These are phyloP conservation scores for Nudaria mundana DNA, from an alignment of 2,888 invertebrate genomes.

Conservation along the genomic window DNA sequence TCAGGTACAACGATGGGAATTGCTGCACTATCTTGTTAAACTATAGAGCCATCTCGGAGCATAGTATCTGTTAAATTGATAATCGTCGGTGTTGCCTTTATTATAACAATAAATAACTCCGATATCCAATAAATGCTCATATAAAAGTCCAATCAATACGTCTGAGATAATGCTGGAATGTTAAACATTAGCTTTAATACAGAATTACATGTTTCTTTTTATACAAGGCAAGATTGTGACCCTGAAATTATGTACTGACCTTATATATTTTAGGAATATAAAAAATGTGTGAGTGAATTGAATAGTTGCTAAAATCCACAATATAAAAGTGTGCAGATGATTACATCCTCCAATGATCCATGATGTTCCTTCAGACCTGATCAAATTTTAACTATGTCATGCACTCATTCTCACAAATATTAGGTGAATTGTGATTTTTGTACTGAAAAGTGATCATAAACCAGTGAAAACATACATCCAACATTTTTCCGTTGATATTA, in stretches of 20 bases:
- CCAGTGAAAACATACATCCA: slow-evolving; percentile 64
- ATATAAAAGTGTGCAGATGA: slow-evolving; percentile 40
- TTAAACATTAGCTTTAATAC: slow-evolving; percentile 80
- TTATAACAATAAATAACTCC: slow-evolving; percentile 71
- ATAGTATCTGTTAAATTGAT: slow-evolving; percentile 67
- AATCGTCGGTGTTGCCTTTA: slow-evolving; percentile 60
- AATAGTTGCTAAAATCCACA: slow-evolving; percentile 45
- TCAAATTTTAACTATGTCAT: slow-evolving; percentile 31
- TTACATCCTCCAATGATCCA: slow-evolving; percentile 34
- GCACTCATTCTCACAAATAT: slow-evolving; percentile 57
- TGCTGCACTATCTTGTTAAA: slow-evolving; percentile 46
- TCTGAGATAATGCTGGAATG: slow-evolving; percentile 78
- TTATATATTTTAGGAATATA: slow-evolving; percentile 53
- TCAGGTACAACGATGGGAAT: slow-evolving; percentile 44
- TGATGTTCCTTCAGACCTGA: slow-evolving; percentile 26
- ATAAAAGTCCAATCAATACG: slow-evolving; percentile 75
- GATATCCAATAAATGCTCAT: slow-evolving; percentile 72
- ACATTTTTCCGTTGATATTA: slow-evolving; percentile 34
- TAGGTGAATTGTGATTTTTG: slow-evolving; percentile 65
- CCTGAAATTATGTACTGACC: slow-evolving; percentile 74
- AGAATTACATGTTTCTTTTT: slow-evolving; percentile 61
- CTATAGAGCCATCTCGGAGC: slow-evolving; percentile 52
- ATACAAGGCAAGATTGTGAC: slow-evolving; percentile 63
- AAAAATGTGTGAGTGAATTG: slow-evolving; percentile 52
- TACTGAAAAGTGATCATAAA: slow-evolving; percentile 77